phyloP scores from a whole-genome alignment of 2,888 invertebrate species.

The Dasysyrphus albostriatus region DNA sequence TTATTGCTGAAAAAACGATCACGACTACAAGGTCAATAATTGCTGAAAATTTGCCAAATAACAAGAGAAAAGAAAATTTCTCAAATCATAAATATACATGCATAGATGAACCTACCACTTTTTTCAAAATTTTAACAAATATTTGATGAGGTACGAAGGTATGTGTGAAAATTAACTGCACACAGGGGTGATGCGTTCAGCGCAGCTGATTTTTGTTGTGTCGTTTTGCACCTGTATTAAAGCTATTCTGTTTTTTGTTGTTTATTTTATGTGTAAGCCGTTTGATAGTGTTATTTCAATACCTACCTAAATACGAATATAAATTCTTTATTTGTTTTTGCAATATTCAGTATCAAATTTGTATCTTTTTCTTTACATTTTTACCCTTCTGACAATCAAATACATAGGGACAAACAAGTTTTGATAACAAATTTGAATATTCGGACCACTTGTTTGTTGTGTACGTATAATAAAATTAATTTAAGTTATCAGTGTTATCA shows the following conservation, averaged over 20 bases:
- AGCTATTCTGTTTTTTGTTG: slow-evolving; percentile 12
- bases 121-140: neutral
- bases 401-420: no score
- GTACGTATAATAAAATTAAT: neutral
- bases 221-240: slow-evolving; percentile 23
- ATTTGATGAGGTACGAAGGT: neutral
- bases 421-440: slow-evolving; percentile 2
- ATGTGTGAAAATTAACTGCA: neutral
- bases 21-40: slow-evolving; percentile 67
- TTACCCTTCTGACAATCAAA: neutral
- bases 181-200: neutral
- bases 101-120: neutral
- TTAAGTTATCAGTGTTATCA: neutral
- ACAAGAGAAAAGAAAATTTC: slow-evolving; percentile 37
- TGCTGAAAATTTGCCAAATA: slow-evolving; percentile 56
- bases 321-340: slow-evolving; percentile 38
- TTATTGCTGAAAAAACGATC: slow-evolving; percentile 22
- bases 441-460: neutral
- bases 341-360: neutral
- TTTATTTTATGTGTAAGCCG: slow-evolving; percentile 40
- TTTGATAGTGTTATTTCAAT: slow-evolving; percentile 23
- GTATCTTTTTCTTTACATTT: neutral
- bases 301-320: neutral
- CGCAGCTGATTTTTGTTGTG: slow-evolving; percentile 71
- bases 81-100: slow-evolving; percentile 8